A percentile compares a stretch with the other conserved stretches of the same genome.
Conservation (phyloP, 1,140 invertebrate species). For the Lanistes nyassanus region DNA sequence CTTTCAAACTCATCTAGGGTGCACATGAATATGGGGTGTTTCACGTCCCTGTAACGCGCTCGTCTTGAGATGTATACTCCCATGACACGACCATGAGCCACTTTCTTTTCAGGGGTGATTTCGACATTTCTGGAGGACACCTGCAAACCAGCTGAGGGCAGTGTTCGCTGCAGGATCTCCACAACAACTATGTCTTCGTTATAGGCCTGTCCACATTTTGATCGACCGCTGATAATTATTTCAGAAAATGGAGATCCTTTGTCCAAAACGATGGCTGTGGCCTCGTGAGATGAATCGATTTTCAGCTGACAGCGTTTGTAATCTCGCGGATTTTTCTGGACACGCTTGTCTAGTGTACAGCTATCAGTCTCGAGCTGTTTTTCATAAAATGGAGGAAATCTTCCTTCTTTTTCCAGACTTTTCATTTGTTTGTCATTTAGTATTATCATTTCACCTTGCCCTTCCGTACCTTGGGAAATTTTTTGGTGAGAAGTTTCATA, state of each 20-base stretch:
- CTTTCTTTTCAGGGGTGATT: not conserved
- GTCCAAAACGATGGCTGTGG: conserved; percentile 32
- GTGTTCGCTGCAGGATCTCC: conserved; percentile 35
- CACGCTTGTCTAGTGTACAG: not conserved
- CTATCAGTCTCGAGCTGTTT: too few relatives aligned
- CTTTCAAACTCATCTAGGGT: conserved; percentile 41
- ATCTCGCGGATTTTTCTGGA: conserved; percentile 25
- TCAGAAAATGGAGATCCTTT: conserved; percentile 14
- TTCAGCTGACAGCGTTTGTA: conserved; percentile 43
- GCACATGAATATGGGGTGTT: conserved; percentile 51
- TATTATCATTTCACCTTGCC: too few relatives aligned
- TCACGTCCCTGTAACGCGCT: conserved; percentile 29
- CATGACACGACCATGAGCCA: conserved; percentile 43
- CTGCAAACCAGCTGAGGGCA: not conserved
- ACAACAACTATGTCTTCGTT: conserved; percentile 57
- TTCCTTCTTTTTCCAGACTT: too few relatives aligned
- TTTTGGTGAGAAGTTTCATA: too few relatives aligned
- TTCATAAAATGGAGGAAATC: too few relatives aligned
- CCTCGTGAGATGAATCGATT: conserved; percentile 40
- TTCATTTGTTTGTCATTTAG: too few relatives aligned
- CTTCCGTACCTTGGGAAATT: too few relatives aligned
- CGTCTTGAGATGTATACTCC: conserved; percentile 47
- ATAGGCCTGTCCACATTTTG: conserved; percentile 53
- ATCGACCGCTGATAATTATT: conserved; percentile 50
- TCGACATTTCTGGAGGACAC: too few relatives aligned